These are phyloP conservation scores for Crocidura indochinensis DNA, from an alignment of 2,797 vertebrate genomes.

Conservation along the genomic window DNA sequence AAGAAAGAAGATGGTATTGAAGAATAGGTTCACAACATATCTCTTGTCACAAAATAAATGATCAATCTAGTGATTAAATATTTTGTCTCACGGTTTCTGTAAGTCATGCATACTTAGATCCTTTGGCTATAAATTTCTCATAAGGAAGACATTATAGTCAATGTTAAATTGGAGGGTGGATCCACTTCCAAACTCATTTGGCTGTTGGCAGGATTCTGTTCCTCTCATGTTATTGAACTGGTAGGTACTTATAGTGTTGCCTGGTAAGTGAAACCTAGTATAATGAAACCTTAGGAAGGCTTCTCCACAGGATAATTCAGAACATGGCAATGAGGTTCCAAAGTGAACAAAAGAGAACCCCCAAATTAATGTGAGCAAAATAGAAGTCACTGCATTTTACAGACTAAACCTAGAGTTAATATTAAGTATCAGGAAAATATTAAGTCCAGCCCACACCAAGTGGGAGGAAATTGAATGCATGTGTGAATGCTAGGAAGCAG, in stretches of 20 bases:
- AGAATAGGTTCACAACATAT: not conserved
- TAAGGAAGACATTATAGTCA: not conserved
- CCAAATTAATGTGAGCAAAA: not conserved
- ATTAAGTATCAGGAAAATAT: not conserved
- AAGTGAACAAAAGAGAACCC: not conserved
- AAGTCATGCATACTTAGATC: not conserved
- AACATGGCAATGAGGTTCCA: not conserved
- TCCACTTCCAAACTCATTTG: not conserved
- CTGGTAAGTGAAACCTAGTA: not conserved
- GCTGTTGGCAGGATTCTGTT: not conserved
- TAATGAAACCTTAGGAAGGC: too few relatives aligned
- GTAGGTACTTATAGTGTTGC: not conserved
- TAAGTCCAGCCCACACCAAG: not conserved
- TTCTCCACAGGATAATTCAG: not conserved
- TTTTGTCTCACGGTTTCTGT: not conserved
- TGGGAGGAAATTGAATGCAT: not conserved
- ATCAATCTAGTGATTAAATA: not conserved
- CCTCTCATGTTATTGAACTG: not conserved
- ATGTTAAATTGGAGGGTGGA: not conserved
- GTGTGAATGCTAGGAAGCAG: not conserved
- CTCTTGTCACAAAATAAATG: not conserved
- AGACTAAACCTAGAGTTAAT: not conserved
- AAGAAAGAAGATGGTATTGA: conserved; percentile 1
- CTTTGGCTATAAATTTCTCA: not conserved
- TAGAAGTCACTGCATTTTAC: not conserved